Conservation (phyloP, 2,888 invertebrate genomes). For the Synanthedon andrenaeformis region DNA sequence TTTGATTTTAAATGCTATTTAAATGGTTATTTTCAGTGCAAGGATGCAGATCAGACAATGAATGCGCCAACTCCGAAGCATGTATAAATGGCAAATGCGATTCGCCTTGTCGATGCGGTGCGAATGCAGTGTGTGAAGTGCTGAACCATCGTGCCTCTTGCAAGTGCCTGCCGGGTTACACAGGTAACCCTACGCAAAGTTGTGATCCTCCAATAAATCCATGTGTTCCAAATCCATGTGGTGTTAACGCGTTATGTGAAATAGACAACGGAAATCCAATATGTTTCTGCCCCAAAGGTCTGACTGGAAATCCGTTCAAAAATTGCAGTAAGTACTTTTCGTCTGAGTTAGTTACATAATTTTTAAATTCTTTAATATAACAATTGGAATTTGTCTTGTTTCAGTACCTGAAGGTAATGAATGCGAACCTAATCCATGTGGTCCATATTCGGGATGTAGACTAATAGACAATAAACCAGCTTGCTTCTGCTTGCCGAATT, state of each 20-base stretch:
- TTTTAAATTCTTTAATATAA: not conserved
- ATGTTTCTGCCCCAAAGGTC: conserved; percentile 89
- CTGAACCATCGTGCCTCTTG: conserved; percentile 83
- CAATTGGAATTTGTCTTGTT: conserved; percentile 19
- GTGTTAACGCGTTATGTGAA: conserved; percentile 86
- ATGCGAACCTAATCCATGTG: conserved; percentile 86
- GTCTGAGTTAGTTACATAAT: not conserved
- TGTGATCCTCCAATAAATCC: conserved; percentile 83
- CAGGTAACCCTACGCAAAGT: conserved; percentile 79
- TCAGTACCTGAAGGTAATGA: conserved; percentile 89
- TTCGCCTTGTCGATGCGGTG: conserved; percentile 83
- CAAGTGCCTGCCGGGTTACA: conserved; percentile 85
- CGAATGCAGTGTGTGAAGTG: conserved; percentile 85
- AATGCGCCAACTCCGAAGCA: conserved; percentile 80
- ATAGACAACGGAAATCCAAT: conserved; percentile 87
- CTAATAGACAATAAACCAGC: conserved; percentile 79
- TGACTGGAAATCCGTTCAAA: conserved; percentile 91
- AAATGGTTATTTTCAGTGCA: conserved; percentile 52
- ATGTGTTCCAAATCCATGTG: conserved; percentile 88
- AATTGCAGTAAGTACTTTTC: conserved; percentile 82
- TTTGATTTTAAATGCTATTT: not conserved
- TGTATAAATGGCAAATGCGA: conserved; percentile 82
- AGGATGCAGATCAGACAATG: conserved; percentile 78
- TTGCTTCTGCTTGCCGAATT: conserved; percentile 91
- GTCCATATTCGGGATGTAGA: conserved; percentile 85